Evolutionary conservation across 1,140 invertebrate species (phyloP).

Genomic region (Eurosta solidaginis): DNA sequence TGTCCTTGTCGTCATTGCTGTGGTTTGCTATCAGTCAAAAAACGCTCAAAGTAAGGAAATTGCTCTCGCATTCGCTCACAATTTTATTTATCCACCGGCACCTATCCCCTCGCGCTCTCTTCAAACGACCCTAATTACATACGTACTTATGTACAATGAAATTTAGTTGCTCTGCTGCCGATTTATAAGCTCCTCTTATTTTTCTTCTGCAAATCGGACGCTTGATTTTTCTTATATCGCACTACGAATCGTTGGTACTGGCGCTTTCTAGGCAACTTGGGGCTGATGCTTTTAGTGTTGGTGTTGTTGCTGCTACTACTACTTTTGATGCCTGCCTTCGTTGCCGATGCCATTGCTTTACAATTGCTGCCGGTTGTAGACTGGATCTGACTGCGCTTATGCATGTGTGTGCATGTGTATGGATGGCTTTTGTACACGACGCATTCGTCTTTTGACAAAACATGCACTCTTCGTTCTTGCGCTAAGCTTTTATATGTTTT

Average conservation of each 20-base stretch:
- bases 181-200: constrained; percentile 5
- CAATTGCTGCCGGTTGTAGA: neutral
- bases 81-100: too few relatives aligned
- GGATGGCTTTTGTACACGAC: neutral
- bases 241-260: neutral
- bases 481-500: neutral
- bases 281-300: neutral
- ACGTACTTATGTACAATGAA: too few relatives aligned
- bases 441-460: constrained; percentile 10
- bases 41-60: neutral
- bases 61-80: neutral
- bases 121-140: too few relatives aligned
- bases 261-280: neutral
- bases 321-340: neutral
- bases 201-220: constrained; percentile 23
- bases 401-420: neutral
- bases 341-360: neutral
- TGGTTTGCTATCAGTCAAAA: neutral
- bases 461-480: neutral
- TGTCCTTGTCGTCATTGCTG: neutral
- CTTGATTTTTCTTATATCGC: neutral
- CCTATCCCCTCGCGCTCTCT: too few relatives aligned
- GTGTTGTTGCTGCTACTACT: too few relatives aligned
- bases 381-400: neutral
- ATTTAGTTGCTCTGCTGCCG: neutral